Evolutionary conservation across 1,140 invertebrate genomes (phyloP).

Genomic region (Bombus breviceps): DNA sequence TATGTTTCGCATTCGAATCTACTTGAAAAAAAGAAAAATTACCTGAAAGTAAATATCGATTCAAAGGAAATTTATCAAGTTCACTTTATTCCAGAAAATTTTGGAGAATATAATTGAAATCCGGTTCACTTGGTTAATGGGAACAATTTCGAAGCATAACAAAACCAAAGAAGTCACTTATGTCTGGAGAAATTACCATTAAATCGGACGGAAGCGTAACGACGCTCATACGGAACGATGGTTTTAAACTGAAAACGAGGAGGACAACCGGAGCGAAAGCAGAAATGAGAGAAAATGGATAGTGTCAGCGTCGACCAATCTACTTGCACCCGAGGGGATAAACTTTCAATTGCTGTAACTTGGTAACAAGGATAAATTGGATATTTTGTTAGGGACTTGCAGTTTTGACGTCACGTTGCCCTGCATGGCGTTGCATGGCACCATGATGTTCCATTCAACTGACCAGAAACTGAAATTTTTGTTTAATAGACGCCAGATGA

Average conservation of each 20-base stretch:
- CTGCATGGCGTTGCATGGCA: not conserved
- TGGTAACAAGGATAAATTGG: slow-evolving; percentile 58
- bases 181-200: slow-evolving; percentile 20
- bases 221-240: not conserved
- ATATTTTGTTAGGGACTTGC: slow-evolving; percentile 55
- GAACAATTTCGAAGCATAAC: not conserved
- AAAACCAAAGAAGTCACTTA: not conserved
- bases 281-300: slow-evolving; percentile 32
- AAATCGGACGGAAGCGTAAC: slow-evolving; percentile 19
- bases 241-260: slow-evolving; percentile 16
- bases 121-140: not conserved
- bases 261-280: not conserved
- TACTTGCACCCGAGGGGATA: slow-evolving; percentile 23
- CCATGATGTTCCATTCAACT: slow-evolving; percentile 1
- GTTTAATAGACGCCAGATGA: too few relatives aligned
- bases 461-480: not conserved
- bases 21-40: not conserved
- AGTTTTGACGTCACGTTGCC: slow-evolving; percentile 27
- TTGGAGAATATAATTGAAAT: not conserved
- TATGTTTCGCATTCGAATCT: too few relatives aligned
- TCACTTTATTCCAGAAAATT: not conserved
- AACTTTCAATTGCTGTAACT: slow-evolving; percentile 64
- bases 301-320: slow-evolving; percentile 32
- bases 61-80: too few relatives aligned
- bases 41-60: too few relatives aligned